Base-by-base conservation (phyloP, 2,797 vertebrate species). In the Anguilla pacifica region DNA sequence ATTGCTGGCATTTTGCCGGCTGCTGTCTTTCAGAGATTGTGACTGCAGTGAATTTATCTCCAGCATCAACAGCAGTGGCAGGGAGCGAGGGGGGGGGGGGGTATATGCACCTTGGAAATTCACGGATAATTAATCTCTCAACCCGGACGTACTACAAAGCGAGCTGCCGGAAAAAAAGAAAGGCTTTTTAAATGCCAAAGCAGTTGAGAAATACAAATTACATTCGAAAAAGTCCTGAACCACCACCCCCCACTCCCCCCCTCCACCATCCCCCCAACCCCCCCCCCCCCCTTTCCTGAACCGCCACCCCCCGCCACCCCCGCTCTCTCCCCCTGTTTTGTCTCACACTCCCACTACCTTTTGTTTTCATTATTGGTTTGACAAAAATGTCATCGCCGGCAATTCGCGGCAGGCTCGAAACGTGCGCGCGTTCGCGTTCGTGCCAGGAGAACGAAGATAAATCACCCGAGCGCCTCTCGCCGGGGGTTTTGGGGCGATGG, bases 191-290 rank as follows among this genome's bases (percentile, higher is more conserved):
- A 82, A 82, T 82, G 79, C 19, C 79, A 82, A 51, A 82, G 43
- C 79, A 49, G 79, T 82, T 82, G 3, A 82, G 15, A 82, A 49
- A 82, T 22, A 82, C 43, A 82, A 51, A 82, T 82, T 51, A n/a
- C 25, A 82, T 25, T 51, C 51, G 43, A 77, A 43, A 43, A 82
- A 82, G 43, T 25, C 46, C 46, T 49, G 79, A 82, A 25, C 79
- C 79, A 3, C 35, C 39, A 39, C 74, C 19, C 10, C 79, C 6
- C 43, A 19, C 6, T 0, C 59, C 31, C 72, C 31, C 4, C 22
- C n/a, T 1, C n/a, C 70, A 51, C 10, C 19, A 9, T 51, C 49
- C 7, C 51, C 51, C 7, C 7, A 51, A n/a, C 5, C 64, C 6
- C 64, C 64, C 35, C 35, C 35, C 35, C 35, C 64, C 0, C 19